Base-by-base conservation (phyloP, 2,113 vertebrate genomes). In the Ochotona curzoniae region DNA sequence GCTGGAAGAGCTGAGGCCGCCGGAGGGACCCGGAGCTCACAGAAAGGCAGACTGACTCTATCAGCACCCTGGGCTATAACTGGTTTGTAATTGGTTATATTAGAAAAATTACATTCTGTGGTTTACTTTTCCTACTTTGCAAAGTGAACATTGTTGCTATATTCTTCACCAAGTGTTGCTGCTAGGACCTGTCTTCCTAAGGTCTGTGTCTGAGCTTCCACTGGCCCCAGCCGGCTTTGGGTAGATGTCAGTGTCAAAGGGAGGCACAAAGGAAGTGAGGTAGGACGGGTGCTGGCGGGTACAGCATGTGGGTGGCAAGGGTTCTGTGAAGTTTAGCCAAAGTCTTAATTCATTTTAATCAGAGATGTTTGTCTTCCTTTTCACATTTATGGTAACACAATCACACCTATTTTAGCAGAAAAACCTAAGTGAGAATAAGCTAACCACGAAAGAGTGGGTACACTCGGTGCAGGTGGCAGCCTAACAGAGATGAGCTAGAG, bases 251-350 rank as follows among this genome's bases (percentile, higher is more conserved):
- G 54, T 18, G 5, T 57, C 54, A 14, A 57, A 18, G 13, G 17
- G 30, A 8, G 10, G 66, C 3, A 25, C 1, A 5, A 1, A 38
- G 32, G 17, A 44, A 54, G 5, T 3, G 9, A n/a, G 4, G 2
- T 32, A 44, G 38, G 38, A 44, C 38, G 6, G 38, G 38, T 44
- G 38, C 38, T 44, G 38, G 38, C 38, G 6, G 38, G 6, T 44
- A 6, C 3, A 44, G 38, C 38, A 44, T 44, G 38, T 6, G 38
- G 38, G 38, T 44, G 38, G 38, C 38, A 44, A 47, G 13, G 71
- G 23, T 49, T 75, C 67, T 69, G 30, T 18, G n/a, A 81, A 12
- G 15, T 30, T 69, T 44, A 11, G 82, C n/a, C 38, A 75, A 14
- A 38, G 9, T 82, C 67, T 81, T 14, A 3, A 18, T n/a, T 51